Evolutionary conservation across 2,113 vertebrate genomes (phyloP).

Genomic region (Mirza zaza): DNA sequence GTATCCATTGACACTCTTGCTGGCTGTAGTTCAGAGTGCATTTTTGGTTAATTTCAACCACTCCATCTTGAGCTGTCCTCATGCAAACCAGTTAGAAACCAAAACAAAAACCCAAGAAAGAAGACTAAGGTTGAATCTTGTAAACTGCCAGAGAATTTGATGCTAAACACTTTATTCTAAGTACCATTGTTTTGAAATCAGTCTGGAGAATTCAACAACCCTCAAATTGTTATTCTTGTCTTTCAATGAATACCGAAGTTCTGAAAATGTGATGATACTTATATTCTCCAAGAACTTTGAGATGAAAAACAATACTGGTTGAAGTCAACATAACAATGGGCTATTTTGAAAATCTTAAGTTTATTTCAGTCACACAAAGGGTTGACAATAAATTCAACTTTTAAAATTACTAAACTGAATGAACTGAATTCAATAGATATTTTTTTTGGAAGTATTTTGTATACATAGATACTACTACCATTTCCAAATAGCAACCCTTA

Average conservation of each 20-base stretch:
- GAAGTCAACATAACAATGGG: neutral
- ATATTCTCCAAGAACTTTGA: neutral
- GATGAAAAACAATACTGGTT: neutral
- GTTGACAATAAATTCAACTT: slow-evolving; percentile 34
- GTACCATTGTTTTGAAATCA: slow-evolving; percentile 33
- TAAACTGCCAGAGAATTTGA: slow-evolving; percentile 56
- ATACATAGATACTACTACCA: neutral
- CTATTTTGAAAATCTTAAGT: slow-evolving; percentile 41
- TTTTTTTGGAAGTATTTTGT: slow-evolving; percentile 11
- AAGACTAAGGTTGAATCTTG: slow-evolving; percentile 22
- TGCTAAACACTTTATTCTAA: slow-evolving; percentile 8
- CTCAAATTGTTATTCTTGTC: slow-evolving; percentile 31
- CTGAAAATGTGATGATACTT: slow-evolving; percentile 3
- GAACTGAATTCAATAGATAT: neutral
- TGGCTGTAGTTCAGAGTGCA: neutral
- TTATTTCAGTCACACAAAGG: slow-evolving; percentile 10
- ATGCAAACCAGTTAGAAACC: slow-evolving; percentile 42
- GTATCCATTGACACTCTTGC: neutral
- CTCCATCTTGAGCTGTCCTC: slow-evolving; percentile 1
- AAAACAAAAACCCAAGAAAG: slow-evolving; percentile 6
- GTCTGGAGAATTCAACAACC: neutral
- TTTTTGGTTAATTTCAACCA: slow-evolving; percentile 47
- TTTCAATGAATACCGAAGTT: neutral
- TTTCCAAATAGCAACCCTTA: slow-evolving; percentile 38
- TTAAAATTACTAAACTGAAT: neutral